phyloP scores from a whole-genome alignment of 1,140 invertebrate species.

The Vanessa tameamea region DNA sequence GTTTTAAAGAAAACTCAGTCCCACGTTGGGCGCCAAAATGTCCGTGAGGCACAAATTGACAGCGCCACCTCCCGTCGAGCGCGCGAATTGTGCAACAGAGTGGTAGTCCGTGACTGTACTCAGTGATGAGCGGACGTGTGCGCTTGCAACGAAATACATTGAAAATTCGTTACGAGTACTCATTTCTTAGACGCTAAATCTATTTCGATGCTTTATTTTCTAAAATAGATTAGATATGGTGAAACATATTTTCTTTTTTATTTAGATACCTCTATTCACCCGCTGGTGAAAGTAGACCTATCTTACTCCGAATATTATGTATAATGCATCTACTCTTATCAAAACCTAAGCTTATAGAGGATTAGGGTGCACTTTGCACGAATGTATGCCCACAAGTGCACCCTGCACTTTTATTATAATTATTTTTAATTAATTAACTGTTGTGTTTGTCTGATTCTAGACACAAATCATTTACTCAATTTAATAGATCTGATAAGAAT shows the following conservation, averaged over 20 bases:
- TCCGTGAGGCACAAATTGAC: constrained; percentile 65
- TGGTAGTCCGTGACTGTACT: constrained; percentile 69
- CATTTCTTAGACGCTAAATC: constrained; percentile 19
- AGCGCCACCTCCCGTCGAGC: constrained; percentile 60
- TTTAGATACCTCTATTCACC: no score
- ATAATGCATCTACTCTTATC: no score
- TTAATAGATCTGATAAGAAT: no score
- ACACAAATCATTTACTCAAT: no score
- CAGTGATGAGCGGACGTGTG: constrained; percentile 56
- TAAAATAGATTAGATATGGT: background rate
- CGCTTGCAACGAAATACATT: constrained; percentile 53
- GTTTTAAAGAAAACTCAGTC: constrained; percentile 38
- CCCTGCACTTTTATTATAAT: no score
- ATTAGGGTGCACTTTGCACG: no score
- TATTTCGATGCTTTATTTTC: constrained; percentile 18
- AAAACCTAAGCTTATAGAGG: no score
- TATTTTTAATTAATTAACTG: no score
- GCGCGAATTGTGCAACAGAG: constrained; percentile 47
- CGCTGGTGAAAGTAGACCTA: no score
- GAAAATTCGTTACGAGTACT: constrained; percentile 37
- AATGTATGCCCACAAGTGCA: no score
- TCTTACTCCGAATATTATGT: no score
- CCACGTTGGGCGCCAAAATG: constrained; percentile 67
- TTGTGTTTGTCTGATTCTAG: no score
- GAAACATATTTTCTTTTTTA: background rate